Base-by-base conservation (phyloP, 2,888 invertebrate genomes). In the Calliscelio sp. region DNA sequence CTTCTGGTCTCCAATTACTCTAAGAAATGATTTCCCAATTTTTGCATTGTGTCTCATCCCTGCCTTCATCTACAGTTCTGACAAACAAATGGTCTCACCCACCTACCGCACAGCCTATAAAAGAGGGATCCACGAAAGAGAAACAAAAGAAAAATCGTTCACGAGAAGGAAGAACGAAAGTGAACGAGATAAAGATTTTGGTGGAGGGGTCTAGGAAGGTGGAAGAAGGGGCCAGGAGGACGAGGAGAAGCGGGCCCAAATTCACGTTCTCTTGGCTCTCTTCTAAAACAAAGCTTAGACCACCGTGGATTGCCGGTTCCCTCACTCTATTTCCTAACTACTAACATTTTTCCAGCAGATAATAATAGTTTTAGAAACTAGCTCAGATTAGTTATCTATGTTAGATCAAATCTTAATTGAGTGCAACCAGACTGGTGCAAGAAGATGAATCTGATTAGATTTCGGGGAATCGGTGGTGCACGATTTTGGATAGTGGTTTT, bases 231-330 rank as follows among this genome's bases (percentile, higher is more conserved):
- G 46, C 18, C 53, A 24, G 44, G 24, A 32, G 55, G 24, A 32
- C 16, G 44, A 46, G 59, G 75, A 65, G 78, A 49, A 78, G 35
- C 16, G 38, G 49, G 18, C 74, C 81, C 55, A 65, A 75, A 70
- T 59, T 28, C 41, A 44, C 53, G 66, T 46, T 16, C 22, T 25
- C 35, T 25, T 11, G 51, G 18, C 3, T 14, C 46, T 75, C 81
- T 75, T 75, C 81, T 81, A 81, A 81, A 81, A 81, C 81, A 75
- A 81, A 81, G 81, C 71, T 77, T 71, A 81, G 71, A 71, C 74
- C 8, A 55, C 16, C 63, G 24, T 20, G 35, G 25, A 61, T 79
- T 46, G 71, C 44, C 57, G 28, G 61, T 70, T 18, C 63, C 70
- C 66, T 53, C n/a, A n/a, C 41, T 28, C 25, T 28, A 51, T 55